Conservation (phyloP, 1,140 invertebrate species). For the Ceratina japonica region DNA sequence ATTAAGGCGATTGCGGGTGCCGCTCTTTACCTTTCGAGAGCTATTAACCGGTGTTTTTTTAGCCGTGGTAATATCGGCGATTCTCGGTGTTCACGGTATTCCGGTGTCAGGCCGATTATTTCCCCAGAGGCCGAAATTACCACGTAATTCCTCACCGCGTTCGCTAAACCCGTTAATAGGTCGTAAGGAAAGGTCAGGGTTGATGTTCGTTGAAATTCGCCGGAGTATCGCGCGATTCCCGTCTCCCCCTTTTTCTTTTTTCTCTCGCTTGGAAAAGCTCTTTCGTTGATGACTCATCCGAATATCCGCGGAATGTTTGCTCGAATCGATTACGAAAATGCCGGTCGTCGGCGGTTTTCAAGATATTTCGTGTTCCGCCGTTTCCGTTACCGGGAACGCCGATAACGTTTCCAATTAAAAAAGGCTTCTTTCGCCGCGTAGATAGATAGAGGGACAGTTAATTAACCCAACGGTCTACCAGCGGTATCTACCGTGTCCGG, state of each 20-base stretch:
- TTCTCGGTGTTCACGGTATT: conserved; percentile 25
- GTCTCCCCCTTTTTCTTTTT: not conserved
- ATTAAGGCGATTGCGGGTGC: not conserved
- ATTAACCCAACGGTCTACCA: conserved; percentile 16
- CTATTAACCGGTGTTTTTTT: conserved; percentile 13
- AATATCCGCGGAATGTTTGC: conserved; percentile 17
- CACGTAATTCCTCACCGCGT: conserved; percentile 35
- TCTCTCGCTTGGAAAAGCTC: conserved; percentile 36
- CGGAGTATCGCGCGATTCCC: not conserved
- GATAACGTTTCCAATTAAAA: conserved; percentile 12
- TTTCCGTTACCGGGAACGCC: not conserved
- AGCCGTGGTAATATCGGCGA: conserved; percentile 9
- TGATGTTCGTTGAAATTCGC: conserved; percentile 53
- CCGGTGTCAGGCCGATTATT: conserved; percentile 40
- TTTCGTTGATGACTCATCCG: conserved; percentile 50
- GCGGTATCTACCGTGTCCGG: not conserved
- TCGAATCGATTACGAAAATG: conserved; percentile 21
- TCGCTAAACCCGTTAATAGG: conserved; percentile 44
- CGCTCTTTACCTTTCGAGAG: not conserved
- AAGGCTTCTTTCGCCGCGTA: not conserved
- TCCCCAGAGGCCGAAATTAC: conserved; percentile 36
- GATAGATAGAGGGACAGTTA: conserved; percentile 6
- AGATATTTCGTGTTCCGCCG: conserved; percentile 13
- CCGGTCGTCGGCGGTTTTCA: not conserved
- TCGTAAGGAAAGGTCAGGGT: conserved; percentile 57